Evolutionary conservation across 1,140 invertebrate species (phyloP).

Genomic region (Drosophila trapezifrons): DNA sequence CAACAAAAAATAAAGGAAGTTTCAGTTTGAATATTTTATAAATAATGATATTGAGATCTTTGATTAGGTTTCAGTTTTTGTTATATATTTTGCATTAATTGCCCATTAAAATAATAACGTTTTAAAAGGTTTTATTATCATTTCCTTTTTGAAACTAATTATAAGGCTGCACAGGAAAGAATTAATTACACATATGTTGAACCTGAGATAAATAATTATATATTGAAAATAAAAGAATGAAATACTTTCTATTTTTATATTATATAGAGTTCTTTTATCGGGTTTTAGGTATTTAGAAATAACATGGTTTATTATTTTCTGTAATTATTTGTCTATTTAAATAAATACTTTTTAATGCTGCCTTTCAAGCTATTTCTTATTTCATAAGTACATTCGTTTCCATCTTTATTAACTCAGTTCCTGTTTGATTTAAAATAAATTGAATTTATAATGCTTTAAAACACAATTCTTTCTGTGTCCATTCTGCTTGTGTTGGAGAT

Average conservation of each 20-base stretch:
- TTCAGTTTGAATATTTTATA: neutral
- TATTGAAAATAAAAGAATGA: too few species aligned
- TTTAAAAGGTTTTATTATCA: neutral
- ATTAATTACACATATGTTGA: too few species aligned
- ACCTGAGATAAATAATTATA: too few species aligned
- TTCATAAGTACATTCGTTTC: neutral
- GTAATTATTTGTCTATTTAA: too few species aligned
- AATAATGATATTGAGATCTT: neutral
- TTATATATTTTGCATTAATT: neutral
- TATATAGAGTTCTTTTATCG: too few species aligned
- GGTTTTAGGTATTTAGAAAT: too few species aligned
- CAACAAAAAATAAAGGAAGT: neutral
- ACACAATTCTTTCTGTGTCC: constrained; percentile 11
- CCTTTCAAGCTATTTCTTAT: too few species aligned
- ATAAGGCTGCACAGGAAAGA: too few species aligned
- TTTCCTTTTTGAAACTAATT: neutral
- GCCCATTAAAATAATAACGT: neutral
- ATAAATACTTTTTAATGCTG: too few species aligned
- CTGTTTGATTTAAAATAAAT: neutral
- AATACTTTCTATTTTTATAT: too few species aligned
- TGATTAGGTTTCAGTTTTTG: too few species aligned
- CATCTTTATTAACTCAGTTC: neutral
- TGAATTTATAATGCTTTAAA: neutral
- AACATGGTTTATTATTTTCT: too few species aligned
- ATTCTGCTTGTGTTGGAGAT: constrained; percentile 10